Evolutionary conservation across 1,140 invertebrate species (phyloP).

Genomic region (Pogonus chalceus): DNA sequence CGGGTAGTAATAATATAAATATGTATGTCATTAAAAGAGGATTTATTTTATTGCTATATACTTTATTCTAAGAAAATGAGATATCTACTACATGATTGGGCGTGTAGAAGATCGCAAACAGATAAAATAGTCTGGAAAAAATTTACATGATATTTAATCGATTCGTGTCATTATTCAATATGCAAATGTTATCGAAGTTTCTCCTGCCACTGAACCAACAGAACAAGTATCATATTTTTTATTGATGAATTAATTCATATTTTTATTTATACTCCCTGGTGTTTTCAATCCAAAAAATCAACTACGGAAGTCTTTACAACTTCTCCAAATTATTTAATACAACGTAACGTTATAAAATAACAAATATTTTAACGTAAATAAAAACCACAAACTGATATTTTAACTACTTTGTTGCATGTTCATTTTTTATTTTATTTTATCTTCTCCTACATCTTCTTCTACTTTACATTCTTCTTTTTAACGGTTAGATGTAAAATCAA

Average conservation of each 20-base stretch:
- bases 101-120: neutral
- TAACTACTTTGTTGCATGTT: no score
- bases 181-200: slow-evolving; percentile 4
- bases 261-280: neutral
- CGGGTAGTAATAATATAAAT: neutral
- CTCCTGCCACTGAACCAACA: neutral
- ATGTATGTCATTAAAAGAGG: slow-evolving; percentile 1
- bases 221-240: neutral
- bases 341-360: no score
- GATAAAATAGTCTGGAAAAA: neutral
- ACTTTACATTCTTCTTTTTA: no score
- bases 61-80: slow-evolving; percentile 3
- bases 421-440: no score
- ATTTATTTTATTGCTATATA: slow-evolving; percentile 4
- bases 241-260: neutral
- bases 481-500: no score
- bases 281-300: no score
- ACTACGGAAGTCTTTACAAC: neutral
- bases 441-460: no score
- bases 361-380: no score
- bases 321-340: neutral
- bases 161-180: slow-evolving; percentile 3
- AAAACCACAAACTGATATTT: no score
- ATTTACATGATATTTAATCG: neutral
- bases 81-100: neutral